Evolutionary conservation across 2,113 vertebrate species (phyloP).

Genomic region (Barnardius zonarius): DNA sequence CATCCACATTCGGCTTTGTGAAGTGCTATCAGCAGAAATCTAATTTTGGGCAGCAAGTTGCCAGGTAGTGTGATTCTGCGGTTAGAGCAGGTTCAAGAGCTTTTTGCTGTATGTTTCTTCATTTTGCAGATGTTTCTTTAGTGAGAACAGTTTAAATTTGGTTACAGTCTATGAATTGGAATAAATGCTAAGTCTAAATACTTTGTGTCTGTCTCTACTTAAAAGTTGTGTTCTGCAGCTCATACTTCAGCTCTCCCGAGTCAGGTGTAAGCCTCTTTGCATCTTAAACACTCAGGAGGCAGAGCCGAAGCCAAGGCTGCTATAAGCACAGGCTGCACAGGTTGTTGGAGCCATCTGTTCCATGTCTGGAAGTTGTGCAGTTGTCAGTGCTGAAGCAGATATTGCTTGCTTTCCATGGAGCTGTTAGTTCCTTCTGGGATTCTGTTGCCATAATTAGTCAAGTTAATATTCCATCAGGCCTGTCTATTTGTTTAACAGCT

Average conservation of each 20-base stretch:
- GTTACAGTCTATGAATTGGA: not conserved
- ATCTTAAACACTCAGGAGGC: not conserved
- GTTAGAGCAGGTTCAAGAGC: not conserved
- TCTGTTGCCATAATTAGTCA: conserved; percentile 12
- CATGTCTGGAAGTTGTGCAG: not conserved
- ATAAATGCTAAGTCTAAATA: not conserved
- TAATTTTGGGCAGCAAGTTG: not conserved
- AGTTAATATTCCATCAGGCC: not conserved
- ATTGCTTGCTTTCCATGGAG: not conserved
- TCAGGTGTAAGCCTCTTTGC: not conserved
- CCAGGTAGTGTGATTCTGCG: not conserved
- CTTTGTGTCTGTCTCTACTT: not conserved
- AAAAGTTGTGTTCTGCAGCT: not conserved
- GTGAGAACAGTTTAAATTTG: not conserved
- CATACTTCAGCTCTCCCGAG: fast-evolving
- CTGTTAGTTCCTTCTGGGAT: not conserved
- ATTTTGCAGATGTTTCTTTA: not conserved
- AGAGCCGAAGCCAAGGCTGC: not conserved
- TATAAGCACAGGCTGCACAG: not conserved
- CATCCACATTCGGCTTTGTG: not conserved
- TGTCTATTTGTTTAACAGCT: not conserved
- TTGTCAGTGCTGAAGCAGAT: conserved; percentile 2
- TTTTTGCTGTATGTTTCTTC: not conserved
- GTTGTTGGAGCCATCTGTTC: conserved; percentile 1
- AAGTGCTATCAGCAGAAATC: not conserved